Evolutionary conservation across 2,797 vertebrate genomes (phyloP).

Genomic region (Centroberyx gerrardi): DNA sequence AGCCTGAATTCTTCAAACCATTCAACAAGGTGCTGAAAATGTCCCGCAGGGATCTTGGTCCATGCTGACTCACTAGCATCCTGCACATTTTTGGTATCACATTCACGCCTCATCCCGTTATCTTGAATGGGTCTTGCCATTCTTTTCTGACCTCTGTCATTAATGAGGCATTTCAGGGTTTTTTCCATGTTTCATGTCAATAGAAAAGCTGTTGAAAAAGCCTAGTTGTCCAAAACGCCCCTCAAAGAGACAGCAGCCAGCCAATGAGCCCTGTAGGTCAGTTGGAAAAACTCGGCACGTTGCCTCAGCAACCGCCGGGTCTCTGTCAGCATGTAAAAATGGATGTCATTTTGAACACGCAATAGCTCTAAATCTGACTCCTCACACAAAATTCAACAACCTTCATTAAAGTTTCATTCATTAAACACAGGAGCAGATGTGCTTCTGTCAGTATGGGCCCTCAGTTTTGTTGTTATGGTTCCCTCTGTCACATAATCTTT

Average conservation of each 20-base stretch:
- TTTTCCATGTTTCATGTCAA: too few relatives aligned
- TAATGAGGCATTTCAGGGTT: background rate
- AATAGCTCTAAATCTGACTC: background rate
- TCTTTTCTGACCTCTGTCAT: background rate
- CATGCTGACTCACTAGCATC: background rate
- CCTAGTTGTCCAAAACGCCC: slow-evolving; percentile 16
- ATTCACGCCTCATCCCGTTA: background rate
- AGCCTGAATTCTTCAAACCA: background rate
- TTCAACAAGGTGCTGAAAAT: background rate
- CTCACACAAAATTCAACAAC: too few relatives aligned
- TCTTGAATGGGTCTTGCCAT: background rate
- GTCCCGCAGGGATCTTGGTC: background rate
- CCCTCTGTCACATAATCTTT: slow-evolving; percentile 21
- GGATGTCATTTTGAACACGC: slow-evolving; percentile 7
- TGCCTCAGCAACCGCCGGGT: too few relatives aligned
- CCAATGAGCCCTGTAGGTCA: too few relatives aligned
- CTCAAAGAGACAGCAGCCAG: too few relatives aligned
- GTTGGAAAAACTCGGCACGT: too few relatives aligned
- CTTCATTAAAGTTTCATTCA: background rate
- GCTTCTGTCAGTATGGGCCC: background rate
- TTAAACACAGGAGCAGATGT: slow-evolving; percentile 16
- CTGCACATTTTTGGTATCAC: background rate
- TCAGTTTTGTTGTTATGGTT: slow-evolving; percentile 7
- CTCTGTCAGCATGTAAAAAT: slow-evolving; percentile 2
- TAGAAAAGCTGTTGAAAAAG: slow-evolving; percentile 12